Percentiles rank a stretch among this genome's conserved stretches.
Evolutionary conservation across 2,113 vertebrate genomes (phyloP).

Genomic region (Ptilonorhynchus violaceus): DNA sequence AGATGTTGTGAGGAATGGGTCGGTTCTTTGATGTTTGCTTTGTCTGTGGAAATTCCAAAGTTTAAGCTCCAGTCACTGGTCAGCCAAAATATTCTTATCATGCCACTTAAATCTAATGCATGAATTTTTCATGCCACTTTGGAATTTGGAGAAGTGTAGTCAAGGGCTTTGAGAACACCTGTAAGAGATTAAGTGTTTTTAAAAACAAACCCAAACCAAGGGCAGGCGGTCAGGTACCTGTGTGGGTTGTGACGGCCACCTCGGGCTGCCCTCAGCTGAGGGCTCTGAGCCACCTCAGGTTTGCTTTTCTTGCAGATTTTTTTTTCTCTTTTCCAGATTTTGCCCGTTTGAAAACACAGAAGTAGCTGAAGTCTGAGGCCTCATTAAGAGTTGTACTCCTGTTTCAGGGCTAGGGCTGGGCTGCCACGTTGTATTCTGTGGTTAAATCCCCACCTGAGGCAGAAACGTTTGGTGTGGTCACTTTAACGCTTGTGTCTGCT

Average conservation of each 20-base stretch:
- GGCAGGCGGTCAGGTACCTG: not conserved
- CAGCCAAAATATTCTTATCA: not conserved
- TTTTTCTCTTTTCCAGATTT: not conserved
- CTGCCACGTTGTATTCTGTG: not conserved
- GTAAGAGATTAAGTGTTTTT: not conserved
- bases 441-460: not conserved
- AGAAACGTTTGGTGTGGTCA: not conserved
- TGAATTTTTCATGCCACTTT: not conserved
- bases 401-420: not conserved
- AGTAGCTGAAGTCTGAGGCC: not conserved
- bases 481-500: not conserved
- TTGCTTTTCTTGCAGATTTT: not conserved
- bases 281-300: not conserved
- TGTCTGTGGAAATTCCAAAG: not conserved
- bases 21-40: not conserved
- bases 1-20: not conserved
- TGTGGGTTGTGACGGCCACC: accelerated
- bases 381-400: accelerated
- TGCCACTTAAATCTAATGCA: not conserved
- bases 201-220: not conserved
- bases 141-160: not conserved
- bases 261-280: not conserved
- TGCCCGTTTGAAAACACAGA: not conserved
- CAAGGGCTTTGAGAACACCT: not conserved
- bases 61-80: not conserved